These are phyloP conservation scores for Gandaritis pyraliata DNA, from an alignment of 2,888 invertebrate species.

Conservation along the genomic window DNA sequence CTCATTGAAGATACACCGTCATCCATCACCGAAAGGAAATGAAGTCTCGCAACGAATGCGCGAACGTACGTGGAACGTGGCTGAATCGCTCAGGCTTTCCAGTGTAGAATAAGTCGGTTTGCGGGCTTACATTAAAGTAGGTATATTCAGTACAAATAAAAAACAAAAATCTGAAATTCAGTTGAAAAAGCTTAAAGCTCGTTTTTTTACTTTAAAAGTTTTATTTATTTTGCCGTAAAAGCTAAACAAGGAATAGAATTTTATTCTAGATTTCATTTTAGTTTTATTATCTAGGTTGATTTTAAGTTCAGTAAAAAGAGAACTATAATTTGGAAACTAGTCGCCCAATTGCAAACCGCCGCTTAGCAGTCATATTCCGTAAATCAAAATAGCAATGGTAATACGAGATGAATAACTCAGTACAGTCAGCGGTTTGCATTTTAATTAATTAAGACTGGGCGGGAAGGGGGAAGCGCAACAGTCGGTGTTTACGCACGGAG, in stretches of 20 bases:
- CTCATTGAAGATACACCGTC: conserved; percentile 79
- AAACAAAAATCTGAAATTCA: not conserved
- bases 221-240: not conserved
- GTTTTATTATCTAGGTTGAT: too few species aligned
- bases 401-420: conserved; percentile 60
- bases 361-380: conserved; percentile 27
- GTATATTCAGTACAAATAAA: not conserved
- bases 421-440: conserved; percentile 75
- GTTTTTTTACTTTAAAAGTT: not conserved
- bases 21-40: conserved; percentile 82
- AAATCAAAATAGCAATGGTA: conserved; percentile 63
- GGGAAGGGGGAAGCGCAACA: conserved; percentile 58
- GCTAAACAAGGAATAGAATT: not conserved
- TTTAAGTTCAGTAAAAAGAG: too few species aligned
- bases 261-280: not conserved
- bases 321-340: too few species aligned
- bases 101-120: conserved; percentile 16
- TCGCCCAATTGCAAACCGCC: not conserved
- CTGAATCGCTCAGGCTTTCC: conserved; percentile 26
- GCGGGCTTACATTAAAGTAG: conserved; percentile 2
- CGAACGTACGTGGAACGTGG: conserved; percentile 35
- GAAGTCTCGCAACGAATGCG: conserved; percentile 62
- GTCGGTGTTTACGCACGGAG: conserved; percentile 73
- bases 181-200: not conserved
- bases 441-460: conserved; percentile 77